phyloP scores from a whole-genome alignment of 2,113 vertebrate genomes.

The Motacilla tschutschensis region DNA sequence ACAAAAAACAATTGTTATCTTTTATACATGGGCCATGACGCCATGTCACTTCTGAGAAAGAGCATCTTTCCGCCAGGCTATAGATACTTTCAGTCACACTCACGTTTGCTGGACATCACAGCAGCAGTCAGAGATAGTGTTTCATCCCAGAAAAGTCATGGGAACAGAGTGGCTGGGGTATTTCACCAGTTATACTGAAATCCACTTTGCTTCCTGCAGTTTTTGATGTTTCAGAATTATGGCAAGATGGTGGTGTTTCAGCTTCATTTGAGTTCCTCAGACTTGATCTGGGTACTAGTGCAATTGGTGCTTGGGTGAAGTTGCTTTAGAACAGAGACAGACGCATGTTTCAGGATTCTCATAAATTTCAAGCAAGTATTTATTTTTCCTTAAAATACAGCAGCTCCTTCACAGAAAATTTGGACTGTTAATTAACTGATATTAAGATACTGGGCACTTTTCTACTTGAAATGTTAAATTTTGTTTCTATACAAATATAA shows the following conservation, averaged over 20 bases:
- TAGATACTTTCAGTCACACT: neutral
- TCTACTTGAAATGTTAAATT: conserved; percentile 43
- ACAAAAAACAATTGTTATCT: neutral
- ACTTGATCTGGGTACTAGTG: neutral
- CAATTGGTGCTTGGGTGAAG: neutral
- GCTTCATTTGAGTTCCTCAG: neutral
- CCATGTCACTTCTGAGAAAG: neutral
- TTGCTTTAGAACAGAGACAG: conserved; percentile 19
- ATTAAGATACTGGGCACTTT: conserved; percentile 51
- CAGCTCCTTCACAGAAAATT: neutral
- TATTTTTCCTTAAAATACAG: conserved; percentile 47
- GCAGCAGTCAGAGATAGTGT: neutral
- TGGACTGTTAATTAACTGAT: conserved; percentile 55
- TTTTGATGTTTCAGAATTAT: neutral
- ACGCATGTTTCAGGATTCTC: neutral
- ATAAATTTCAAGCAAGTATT: conserved; percentile 17
- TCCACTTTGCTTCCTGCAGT: neutral
- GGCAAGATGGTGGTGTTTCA: neutral
- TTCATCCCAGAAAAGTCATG: neutral
- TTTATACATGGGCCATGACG: neutral
- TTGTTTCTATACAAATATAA: conserved; percentile 41
- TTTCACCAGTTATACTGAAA: neutral
- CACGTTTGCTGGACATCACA: accelerated
- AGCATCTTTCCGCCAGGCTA: neutral
- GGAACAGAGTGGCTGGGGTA: neutral